phyloP scores from a whole-genome alignment of 2,113 vertebrate species.

The Gymnocephalus cernua region DNA sequence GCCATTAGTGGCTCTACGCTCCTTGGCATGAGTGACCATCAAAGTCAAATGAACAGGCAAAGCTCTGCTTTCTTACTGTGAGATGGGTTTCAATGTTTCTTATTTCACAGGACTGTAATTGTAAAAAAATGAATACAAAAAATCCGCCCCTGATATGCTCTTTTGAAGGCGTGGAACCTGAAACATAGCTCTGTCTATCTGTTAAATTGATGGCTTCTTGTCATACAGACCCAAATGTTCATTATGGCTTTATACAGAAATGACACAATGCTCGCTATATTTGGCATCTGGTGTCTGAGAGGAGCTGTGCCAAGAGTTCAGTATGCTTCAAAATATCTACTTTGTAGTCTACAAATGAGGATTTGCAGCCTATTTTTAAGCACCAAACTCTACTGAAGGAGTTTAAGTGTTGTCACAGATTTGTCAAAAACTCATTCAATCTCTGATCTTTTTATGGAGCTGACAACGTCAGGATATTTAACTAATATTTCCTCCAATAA shows the following conservation, averaged over 20 bases:
- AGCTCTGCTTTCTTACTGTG: background rate
- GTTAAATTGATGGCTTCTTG: background rate
- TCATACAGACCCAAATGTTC: background rate
- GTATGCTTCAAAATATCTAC: background rate
- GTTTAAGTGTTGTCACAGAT: background rate
- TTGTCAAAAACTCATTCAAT: background rate
- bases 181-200: background rate
- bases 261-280: background rate
- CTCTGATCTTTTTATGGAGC: background rate
- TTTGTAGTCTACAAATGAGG: background rate
- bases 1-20: background rate
- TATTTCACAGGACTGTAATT: background rate
- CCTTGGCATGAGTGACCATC: background rate
- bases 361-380: background rate
- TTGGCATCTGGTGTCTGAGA: background rate
- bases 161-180: too few relatives aligned
- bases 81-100: background rate
- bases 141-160: background rate
- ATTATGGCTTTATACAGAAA: background rate
- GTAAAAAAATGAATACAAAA: too few relatives aligned
- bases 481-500: background rate
- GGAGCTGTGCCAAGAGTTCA: background rate
- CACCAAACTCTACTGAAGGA: background rate
- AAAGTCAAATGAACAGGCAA: background rate
- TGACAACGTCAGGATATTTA: background rate